Conservation (phyloP, 2,113 vertebrate genomes). For the Ranitomeya imitator region DNA sequence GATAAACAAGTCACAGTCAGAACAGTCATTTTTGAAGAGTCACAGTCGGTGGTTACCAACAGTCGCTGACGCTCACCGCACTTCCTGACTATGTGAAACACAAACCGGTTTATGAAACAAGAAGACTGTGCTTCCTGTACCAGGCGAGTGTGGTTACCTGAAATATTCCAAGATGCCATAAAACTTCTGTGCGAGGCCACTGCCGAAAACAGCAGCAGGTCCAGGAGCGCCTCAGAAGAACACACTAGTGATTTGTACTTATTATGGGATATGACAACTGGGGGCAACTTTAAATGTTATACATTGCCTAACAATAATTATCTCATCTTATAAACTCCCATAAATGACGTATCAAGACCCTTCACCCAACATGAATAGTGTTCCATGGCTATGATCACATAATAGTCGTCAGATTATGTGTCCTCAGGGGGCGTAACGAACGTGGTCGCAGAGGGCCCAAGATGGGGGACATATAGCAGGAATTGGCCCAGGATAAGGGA, state of each 20-base stretch:
- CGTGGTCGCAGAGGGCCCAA: too few relatives aligned
- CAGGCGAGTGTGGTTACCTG: background rate
- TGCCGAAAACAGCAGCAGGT: too few relatives aligned
- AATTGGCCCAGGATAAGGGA: too few relatives aligned
- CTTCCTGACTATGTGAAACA: conserved; percentile 57
- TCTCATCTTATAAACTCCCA: too few relatives aligned
- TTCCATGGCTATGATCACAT: too few relatives aligned
- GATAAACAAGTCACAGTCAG: conserved; percentile 11
- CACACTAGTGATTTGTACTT: background rate
- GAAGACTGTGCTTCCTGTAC: conserved; percentile 53
- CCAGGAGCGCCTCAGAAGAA: background rate
- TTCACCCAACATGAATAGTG: too few relatives aligned
- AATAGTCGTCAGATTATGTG: too few relatives aligned
- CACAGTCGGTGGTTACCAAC: conserved; percentile 14
- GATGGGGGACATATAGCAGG: too few relatives aligned
- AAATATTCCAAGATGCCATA: background rate
- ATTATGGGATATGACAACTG: background rate
- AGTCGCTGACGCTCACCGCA: background rate
- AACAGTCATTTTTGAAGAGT: background rate
- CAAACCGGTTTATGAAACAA: conserved; percentile 58
- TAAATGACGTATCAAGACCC: too few relatives aligned
- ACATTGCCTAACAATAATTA: background rate
- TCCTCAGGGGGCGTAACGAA: too few relatives aligned
- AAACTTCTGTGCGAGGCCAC: background rate
- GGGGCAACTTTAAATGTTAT: background rate